Evolutionary conservation across 1,140 invertebrate genomes (phyloP).

Genomic region (Propsilocerus akamusi): DNA sequence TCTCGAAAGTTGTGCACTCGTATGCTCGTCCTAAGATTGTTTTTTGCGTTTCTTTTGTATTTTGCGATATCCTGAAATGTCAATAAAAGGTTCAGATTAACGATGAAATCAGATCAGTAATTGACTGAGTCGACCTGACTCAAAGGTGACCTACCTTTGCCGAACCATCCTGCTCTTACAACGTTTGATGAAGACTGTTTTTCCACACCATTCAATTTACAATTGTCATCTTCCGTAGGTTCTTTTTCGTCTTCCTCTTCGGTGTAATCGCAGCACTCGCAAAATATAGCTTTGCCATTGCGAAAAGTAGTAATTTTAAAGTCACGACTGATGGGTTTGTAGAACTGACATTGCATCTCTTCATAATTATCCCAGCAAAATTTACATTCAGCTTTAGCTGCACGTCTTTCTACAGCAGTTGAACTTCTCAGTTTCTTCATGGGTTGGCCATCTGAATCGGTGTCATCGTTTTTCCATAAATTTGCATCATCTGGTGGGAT

Average conservation of each 20-base stretch:
- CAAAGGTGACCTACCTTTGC: slow-evolving; percentile 28
- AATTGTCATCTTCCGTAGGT: slow-evolving; percentile 14
- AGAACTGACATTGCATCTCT: slow-evolving; percentile 31
- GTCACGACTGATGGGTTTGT: slow-evolving; percentile 22
- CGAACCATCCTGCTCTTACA: slow-evolving; percentile 33
- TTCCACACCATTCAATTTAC: slow-evolving; percentile 10
- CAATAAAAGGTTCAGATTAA: neutral
- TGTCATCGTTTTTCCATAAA: slow-evolving; percentile 15
- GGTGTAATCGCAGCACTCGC: slow-evolving; percentile 34
- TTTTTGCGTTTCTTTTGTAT: neutral
- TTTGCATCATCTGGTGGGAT: slow-evolving; percentile 26
- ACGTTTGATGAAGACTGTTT: slow-evolving; percentile 9
- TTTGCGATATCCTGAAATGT: neutral
- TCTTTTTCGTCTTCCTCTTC: slow-evolving; percentile 22
- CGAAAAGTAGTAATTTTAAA: slow-evolving; percentile 17
- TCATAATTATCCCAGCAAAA: slow-evolving; percentile 33
- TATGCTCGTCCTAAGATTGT: no score
- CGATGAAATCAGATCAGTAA: no score
- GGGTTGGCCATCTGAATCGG: slow-evolving; percentile 17
- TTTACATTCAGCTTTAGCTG: slow-evolving; percentile 24
- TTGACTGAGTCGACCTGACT: no score
- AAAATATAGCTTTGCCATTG: slow-evolving; percentile 29
- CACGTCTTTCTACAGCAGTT: slow-evolving; percentile 15
- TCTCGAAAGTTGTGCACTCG: no score
- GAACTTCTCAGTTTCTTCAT: slow-evolving; percentile 11